Base-by-base conservation (phyloP, 2,888 invertebrate species). In the Cartodere bifasciata region DNA sequence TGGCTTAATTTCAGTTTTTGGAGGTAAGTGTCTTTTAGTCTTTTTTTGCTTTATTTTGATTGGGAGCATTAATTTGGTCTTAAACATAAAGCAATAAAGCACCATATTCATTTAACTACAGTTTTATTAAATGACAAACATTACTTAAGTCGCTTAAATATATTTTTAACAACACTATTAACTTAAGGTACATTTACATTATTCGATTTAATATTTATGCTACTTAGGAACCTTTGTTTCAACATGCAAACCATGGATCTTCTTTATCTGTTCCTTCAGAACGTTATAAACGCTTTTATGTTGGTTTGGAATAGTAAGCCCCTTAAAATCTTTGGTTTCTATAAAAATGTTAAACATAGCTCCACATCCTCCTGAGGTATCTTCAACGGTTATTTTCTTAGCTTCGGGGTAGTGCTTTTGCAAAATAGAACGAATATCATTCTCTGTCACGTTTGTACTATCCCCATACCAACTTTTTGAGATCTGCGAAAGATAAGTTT, bases 191-290 rank as follows among this genome's bases (percentile, higher is more conserved):
- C n/a, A n/a, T n/a, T n/a, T n/a, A n/a, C n/a, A n/a, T n/a, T n/a
- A n/a, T n/a, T n/a, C n/a, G n/a, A n/a, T n/a, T n/a, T n/a, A n/a
- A n/a, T n/a, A n/a, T n/a, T n/a, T n/a, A n/a, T n/a, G n/a, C n/a
- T n/a, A 17, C 20, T 17, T 7, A 7, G 20, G 6, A 17, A 9
- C 59, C 34, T 68, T 65, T 1, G 86, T 86, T 42, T 75, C 70
- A 45, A 87, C 82, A 39, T 83, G 67, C 30, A 87, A 63, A 5
- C 86, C 87, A 54, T 87, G 87, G 77, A 86, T 85, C 47, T 74
- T 70, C 45, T 78, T 78, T 38, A 87, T 85, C 60, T 86, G 78
- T 43, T 70, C 69, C 50, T 78, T 77, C 22, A 87, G 63, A 4
- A 71, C 69, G 40, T 79, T 72, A 22, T 78, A 83, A 4, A 84